A percentile compares a stretch with the other conserved stretches of the same genome.
phyloP scores from a whole-genome alignment of 2,888 invertebrate species.

The Pinctada fucata region DNA sequence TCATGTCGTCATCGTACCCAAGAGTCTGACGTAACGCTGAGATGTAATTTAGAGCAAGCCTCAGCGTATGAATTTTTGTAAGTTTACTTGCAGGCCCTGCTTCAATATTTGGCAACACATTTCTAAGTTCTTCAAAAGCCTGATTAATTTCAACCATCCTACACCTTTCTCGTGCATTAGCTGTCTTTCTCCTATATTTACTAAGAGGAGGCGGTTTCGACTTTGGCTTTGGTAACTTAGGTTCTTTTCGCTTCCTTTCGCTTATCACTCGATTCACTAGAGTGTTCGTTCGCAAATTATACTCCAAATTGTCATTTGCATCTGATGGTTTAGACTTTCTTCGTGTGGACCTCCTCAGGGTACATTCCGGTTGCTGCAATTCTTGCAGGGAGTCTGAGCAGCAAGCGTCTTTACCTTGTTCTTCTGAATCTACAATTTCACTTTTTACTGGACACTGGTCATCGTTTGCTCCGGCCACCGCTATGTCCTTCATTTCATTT shows the following conservation, averaged over 20 bases:
- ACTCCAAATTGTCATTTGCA: constrained; percentile 76
- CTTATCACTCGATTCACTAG: constrained; percentile 80
- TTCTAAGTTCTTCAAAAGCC: constrained; percentile 89
- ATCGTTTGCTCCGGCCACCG: not conserved
- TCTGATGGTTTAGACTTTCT: constrained; percentile 13
- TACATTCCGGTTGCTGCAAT: not conserved
- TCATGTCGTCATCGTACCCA: constrained; percentile 52
- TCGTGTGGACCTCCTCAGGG: constrained; percentile 18
- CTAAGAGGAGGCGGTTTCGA: constrained; percentile 83
- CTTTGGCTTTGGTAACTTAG: constrained; percentile 77
- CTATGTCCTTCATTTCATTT: not conserved
- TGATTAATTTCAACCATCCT: constrained; percentile 94
- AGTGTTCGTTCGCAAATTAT: constrained; percentile 84
- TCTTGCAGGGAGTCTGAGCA: not conserved
- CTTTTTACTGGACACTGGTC: not conserved
- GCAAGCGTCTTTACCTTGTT: not conserved
- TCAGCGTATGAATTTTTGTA: constrained; percentile 92
- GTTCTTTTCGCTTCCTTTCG: constrained; percentile 74
- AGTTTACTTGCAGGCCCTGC: constrained; percentile 76
- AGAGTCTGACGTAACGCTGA: constrained; percentile 80
- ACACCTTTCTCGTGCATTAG: constrained; percentile 91
- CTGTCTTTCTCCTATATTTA: constrained; percentile 92
- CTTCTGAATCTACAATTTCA: not conserved
- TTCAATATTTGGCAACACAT: constrained; percentile 83
- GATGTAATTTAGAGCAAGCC: constrained; percentile 93